Percentiles rank a stretch among this genome's conserved stretches.
Conservation (phyloP, 2,113 vertebrate species). For the Brachyistius frenatus region DNA sequence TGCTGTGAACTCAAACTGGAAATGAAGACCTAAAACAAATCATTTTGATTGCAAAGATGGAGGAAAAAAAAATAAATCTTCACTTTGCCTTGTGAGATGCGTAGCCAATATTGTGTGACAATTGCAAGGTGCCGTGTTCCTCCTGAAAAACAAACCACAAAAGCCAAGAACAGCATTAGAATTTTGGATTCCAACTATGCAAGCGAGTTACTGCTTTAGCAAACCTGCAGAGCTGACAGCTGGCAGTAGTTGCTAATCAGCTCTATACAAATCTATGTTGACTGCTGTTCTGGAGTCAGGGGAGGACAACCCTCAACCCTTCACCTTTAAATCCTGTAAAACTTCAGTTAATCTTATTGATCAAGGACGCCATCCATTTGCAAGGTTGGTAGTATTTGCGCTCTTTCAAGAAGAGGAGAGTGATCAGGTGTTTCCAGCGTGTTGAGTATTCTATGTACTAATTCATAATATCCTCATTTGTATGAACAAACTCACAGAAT, state of each 20-base stretch:
- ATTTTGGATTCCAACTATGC: neutral
- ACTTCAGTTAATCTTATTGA: slow-evolving; percentile 50
- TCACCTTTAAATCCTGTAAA: slow-evolving; percentile 60
- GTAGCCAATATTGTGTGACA: slow-evolving; percentile 51
- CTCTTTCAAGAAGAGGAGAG: neutral
- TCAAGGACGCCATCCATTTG: slow-evolving; percentile 32
- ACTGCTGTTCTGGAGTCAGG: slow-evolving; percentile 14
- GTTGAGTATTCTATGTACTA: neutral
- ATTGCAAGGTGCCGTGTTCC: slow-evolving; percentile 60
- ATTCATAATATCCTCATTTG: neutral
- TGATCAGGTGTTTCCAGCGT: neutral
- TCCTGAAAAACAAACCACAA: slow-evolving; percentile 50
- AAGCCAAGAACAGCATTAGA: slow-evolving; percentile 1
- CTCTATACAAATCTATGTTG: slow-evolving; percentile 46
- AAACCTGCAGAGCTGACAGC: slow-evolving; percentile 27
- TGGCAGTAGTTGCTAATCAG: slow-evolving; percentile 37
- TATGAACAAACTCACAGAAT: neutral
- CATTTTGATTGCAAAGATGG: slow-evolving; percentile 13
- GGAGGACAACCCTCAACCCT: neutral
- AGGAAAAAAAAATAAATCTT: slow-evolving; percentile 43
- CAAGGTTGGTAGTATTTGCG: slow-evolving; percentile 23
- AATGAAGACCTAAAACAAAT: slow-evolving; percentile 36
- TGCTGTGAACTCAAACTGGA: slow-evolving; percentile 33
- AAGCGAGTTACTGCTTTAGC: slow-evolving; percentile 15
- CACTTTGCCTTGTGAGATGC: slow-evolving; percentile 45